phyloP scores from a whole-genome alignment of 2,888 invertebrate genomes.

The Rhamphomyia laevipes region DNA sequence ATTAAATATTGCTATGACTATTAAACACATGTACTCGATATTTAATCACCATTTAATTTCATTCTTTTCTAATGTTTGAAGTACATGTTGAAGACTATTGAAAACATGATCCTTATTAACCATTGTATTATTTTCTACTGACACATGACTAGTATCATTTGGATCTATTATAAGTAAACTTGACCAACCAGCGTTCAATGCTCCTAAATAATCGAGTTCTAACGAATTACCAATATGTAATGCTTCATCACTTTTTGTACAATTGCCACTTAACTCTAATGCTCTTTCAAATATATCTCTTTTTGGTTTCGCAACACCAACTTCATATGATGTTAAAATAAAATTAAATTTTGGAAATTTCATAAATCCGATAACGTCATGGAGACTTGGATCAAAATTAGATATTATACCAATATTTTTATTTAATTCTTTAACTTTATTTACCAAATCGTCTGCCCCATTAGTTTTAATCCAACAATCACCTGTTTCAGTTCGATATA shows the following conservation, averaged over 20 bases:
- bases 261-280: slow-evolving; percentile 25
- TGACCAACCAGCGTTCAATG: slow-evolving; percentile 41
- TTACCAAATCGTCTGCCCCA: slow-evolving; percentile 46
- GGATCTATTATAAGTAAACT: neutral
- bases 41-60: neutral
- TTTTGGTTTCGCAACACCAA: slow-evolving; percentile 40
- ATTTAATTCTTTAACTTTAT: slow-evolving; percentile 36
- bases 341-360: slow-evolving; percentile 50
- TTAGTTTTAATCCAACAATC: slow-evolving; percentile 59
- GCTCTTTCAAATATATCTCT: slow-evolving; percentile 37
- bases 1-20: too few species aligned
- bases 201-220: slow-evolving; percentile 65
- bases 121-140: neutral
- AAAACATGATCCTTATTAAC: neutral
- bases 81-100: neutral
- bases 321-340: slow-evolving; percentile 65
- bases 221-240: slow-evolving; percentile 75
- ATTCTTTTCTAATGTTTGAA: neutral
- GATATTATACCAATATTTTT: slow-evolving; percentile 65
- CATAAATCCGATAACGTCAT: slow-evolving; percentile 43
- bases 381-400: slow-evolving; percentile 76
- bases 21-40: too few species aligned
- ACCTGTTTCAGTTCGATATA: slow-evolving; percentile 48
- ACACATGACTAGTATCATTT: neutral
- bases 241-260: slow-evolving; percentile 40